Percentiles rank a stretch among this genome's conserved stretches.
Evolutionary conservation across 2,888 invertebrate genomes (phyloP).

Genomic region (Minunthozetes semirufus): DNA sequence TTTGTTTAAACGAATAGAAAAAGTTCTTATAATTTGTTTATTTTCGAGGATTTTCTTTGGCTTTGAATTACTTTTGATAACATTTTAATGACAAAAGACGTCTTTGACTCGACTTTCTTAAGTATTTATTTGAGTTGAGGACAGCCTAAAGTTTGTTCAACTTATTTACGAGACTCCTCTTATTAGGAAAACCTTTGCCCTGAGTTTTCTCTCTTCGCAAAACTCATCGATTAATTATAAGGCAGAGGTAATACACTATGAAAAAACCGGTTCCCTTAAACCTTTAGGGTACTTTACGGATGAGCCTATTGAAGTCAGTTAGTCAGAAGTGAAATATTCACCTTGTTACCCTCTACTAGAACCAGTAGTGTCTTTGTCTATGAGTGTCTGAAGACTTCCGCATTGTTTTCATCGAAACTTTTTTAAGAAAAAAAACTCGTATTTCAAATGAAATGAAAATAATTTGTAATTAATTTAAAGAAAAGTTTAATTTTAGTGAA

Average conservation of each 20-base stretch:
- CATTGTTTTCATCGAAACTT: background rate
- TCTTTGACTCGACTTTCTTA: background rate
- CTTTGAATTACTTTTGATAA: background rate
- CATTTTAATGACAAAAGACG: background rate
- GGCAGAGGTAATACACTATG: too few relatives aligned
- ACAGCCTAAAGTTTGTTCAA: background rate
- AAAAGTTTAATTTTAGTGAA: background rate
- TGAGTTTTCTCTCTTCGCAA: background rate
- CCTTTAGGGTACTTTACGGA: too few relatives aligned
- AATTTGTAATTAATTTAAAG: background rate
- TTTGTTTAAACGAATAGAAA: background rate
- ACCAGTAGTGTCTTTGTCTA: background rate
- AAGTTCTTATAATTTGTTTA: background rate
- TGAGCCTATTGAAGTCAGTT: too few relatives aligned
- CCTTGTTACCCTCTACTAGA: too few relatives aligned
- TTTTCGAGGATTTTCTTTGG: background rate
- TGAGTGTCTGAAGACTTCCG: background rate
- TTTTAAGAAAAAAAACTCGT: too few relatives aligned
- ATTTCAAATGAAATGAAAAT: background rate
- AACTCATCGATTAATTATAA: background rate
- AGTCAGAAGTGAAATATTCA: too few relatives aligned
- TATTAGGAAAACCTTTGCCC: background rate
- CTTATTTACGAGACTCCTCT: background rate
- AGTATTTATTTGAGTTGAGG: background rate
- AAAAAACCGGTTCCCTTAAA: too few relatives aligned